Conservation (phyloP, 2,888 invertebrate species). For the Tiliacea citrago region DNA sequence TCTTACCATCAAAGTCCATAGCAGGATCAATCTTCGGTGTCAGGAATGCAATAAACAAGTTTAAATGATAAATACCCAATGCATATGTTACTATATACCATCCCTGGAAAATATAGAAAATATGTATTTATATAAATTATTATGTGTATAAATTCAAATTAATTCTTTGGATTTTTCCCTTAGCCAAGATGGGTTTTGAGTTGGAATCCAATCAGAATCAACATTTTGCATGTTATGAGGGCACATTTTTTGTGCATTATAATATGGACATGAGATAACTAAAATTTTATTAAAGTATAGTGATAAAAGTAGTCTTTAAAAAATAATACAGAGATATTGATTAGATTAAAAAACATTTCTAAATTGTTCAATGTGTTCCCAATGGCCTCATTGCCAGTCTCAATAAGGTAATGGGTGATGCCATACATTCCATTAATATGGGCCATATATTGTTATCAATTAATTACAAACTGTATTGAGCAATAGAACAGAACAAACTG, state of each 20-base stretch:
- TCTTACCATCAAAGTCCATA: constrained; percentile 96
- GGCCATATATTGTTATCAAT: not conserved
- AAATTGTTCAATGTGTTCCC: not conserved
- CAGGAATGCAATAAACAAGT: constrained; percentile 99
- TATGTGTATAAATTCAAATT: not conserved
- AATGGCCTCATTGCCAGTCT: constrained; percentile 16
- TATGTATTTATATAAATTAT: constrained; percentile 8
- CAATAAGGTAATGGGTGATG: constrained; percentile 3
- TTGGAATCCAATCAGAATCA: constrained; percentile 10
- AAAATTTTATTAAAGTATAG: not conserved
- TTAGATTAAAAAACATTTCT: constrained; percentile 6
- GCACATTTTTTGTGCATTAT: not conserved
- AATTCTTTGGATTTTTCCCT: not conserved
- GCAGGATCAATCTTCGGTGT: constrained; percentile 99
- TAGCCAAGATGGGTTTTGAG: not conserved
- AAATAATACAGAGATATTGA: not conserved
- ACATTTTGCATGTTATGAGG: not conserved
- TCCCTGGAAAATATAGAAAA: constrained; percentile 92
- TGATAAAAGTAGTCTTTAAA: not conserved
- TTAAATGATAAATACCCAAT: constrained; percentile 99
- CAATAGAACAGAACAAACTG: constrained; percentile 1
- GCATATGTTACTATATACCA: constrained; percentile 99
- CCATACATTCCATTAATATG: constrained; percentile 3
- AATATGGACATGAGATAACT: not conserved
- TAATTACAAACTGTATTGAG: constrained; percentile 17